These are phyloP conservation scores for Onychorhynchus coronatus DNA, from an alignment of 2,113 vertebrate species.

Conservation along the genomic window DNA sequence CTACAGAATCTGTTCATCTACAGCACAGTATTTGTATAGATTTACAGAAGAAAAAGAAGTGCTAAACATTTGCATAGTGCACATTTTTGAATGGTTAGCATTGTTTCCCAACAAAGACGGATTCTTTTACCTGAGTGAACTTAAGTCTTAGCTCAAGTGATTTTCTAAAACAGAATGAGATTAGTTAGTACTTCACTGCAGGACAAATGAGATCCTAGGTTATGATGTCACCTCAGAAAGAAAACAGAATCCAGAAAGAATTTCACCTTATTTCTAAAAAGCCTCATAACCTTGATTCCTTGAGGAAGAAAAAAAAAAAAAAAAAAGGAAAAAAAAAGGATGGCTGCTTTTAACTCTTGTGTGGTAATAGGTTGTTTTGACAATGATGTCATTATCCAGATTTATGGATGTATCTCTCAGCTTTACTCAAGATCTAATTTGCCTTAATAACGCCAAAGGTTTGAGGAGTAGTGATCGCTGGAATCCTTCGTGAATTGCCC, in stretches of 20 bases:
- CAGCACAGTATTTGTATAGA: not conserved
- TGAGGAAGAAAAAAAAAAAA: not conserved
- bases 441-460: slow-evolving; percentile 6
- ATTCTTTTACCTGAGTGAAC: not conserved
- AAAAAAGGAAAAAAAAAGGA: not conserved
- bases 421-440: slow-evolving; percentile 31
- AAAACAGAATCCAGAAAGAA: not conserved
- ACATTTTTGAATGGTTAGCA: not conserved
- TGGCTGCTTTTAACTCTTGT: not conserved
- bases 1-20: not conserved
- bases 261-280: not conserved
- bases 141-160: not conserved
- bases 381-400: not conserved
- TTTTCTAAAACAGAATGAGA: not conserved
- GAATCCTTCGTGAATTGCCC: slow-evolving; percentile 19
- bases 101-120: not conserved
- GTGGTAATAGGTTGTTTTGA: not conserved
- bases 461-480: not conserved
- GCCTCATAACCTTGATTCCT: not conserved
- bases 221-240: not conserved
- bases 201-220: not conserved
- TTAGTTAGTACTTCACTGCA: not conserved
- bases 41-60: not conserved
- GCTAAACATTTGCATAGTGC: not conserved
- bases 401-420: slow-evolving; percentile 11